Base-by-base conservation (phyloP, 2,797 vertebrate species). In the Luscinia luscinia region DNA sequence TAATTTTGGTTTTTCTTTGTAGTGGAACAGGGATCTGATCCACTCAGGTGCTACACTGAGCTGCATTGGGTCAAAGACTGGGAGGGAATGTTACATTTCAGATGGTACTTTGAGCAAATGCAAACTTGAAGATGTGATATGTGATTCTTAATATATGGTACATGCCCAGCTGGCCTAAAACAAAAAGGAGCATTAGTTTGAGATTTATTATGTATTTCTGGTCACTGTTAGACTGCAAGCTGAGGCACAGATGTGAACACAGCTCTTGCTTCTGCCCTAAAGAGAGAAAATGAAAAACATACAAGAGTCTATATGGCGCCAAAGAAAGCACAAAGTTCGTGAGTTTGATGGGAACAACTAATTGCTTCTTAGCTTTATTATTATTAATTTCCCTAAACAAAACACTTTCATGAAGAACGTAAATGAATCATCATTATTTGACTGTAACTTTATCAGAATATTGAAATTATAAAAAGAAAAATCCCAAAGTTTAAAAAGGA, bases 211-310 rank as follows among this genome's bases (percentile, higher is more conserved):
- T 36, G 34, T 45, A 28, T 76, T 85, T 86, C 66, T 92, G 61
- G 40, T 82, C 90, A 87, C 54, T 85, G 66, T 55, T 87, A 55
- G 66, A 46, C 61, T 77, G 79, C 57, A 85, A 75, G 59, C 57
- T 70, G 92, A 91, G 89, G 66, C 61, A 87, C 21, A 57, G 75
- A 62, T 77, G 79, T 72, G 81, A 94, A 40, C 48, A 72, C 14
- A 86, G 77, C 21, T 84, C 55, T 94, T 91, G 59, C 51, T 85
- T 80, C 79, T 94, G 63, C 55, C 62, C 52, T 76, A 43, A 70
- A 87, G 67, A 93, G 84, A 54, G 62, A 90, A 92, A 91, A 94
- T 76, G 8, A 79, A 92, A 91, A 92, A 38, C 69, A 91, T 63
- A 36, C 51, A 92, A 94, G 59, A 90, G 76, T 30, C 48, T 78